Evolutionary conservation across 2,888 invertebrate genomes (phyloP).

Genomic region (Drosophila paranaensis): DNA sequence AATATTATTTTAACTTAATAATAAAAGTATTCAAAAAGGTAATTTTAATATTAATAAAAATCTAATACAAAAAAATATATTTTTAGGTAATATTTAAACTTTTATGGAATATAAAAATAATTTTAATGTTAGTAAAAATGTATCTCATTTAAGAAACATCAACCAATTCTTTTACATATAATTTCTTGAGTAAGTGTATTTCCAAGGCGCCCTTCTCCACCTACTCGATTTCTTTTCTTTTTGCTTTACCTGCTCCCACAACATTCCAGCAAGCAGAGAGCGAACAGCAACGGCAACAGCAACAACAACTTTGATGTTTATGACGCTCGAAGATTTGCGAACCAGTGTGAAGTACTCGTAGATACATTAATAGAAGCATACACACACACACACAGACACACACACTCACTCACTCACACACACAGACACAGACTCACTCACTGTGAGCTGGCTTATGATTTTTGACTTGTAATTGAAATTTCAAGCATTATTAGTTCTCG

Average conservation of each 20-base stretch:
- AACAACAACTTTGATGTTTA: conserved; percentile 45
- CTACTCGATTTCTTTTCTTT: conserved; percentile 8
- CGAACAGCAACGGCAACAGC: conserved; percentile 31
- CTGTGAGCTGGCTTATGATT: conserved; percentile 49
- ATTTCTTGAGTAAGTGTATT: neutral
- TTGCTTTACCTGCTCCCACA: conserved; percentile 66
- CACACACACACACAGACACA: conserved; percentile 14
- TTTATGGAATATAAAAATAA: too few relatives aligned
- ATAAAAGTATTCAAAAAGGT: too few relatives aligned
- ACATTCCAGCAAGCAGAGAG: conserved; percentile 64
- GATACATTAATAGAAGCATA: conserved; percentile 18
- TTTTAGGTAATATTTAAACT: too few relatives aligned
- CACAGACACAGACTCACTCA: conserved; percentile 8
- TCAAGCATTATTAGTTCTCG: conserved; percentile 72
- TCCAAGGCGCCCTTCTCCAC: neutral
- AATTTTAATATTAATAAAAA: too few relatives aligned
- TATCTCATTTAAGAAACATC: too few relatives aligned
- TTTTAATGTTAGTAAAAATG: too few relatives aligned
- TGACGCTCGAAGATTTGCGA: conserved; percentile 47
- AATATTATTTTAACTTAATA: too few relatives aligned
- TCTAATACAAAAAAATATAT: too few relatives aligned
- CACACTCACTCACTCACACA: neutral
- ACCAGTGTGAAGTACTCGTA: conserved; percentile 30
- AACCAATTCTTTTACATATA: too few relatives aligned
- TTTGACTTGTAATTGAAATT: conserved; percentile 73